Percentiles rank a stretch among this genome's conserved stretches.
Evolutionary conservation across 1,140 invertebrate species (phyloP).

Genomic region (Ectropis grisescens): DNA sequence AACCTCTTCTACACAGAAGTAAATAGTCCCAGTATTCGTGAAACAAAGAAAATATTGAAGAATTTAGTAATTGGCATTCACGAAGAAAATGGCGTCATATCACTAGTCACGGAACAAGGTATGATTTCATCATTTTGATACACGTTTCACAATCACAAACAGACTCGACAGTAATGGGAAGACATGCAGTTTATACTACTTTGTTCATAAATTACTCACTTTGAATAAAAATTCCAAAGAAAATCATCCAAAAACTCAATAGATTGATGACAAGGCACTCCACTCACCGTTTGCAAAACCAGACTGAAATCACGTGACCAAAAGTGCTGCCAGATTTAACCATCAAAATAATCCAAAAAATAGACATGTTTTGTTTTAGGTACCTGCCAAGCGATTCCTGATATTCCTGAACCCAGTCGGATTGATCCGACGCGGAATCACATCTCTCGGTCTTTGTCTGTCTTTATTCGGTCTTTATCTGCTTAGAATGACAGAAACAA

Average conservation of each 20-base stretch:
- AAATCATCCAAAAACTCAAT: constrained; percentile 69
- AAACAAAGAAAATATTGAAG: constrained; percentile 55
- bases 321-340: constrained; percentile 24
- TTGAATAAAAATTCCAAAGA: constrained; percentile 68
- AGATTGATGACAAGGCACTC: constrained; percentile 71
- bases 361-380: no score
- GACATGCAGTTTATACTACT: constrained; percentile 40
- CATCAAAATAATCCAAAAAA: background rate
- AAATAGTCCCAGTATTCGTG: no score
- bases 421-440: no score
- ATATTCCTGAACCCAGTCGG: background rate
- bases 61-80: constrained; percentile 67
- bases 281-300: constrained; percentile 70
- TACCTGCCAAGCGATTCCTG: background rate
- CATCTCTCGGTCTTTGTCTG: background rate
- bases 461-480: background rate
- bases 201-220: constrained; percentile 61
- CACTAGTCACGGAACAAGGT: constrained; percentile 66
- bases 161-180: constrained; percentile 36
- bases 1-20: no score
- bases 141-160: constrained; percentile 46
- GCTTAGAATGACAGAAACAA: no score
- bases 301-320: constrained; percentile 66
- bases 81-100: constrained; percentile 71
- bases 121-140: constrained; percentile 58